These are phyloP conservation scores for Xestobium rufovillosum DNA, from an alignment of 2,888 invertebrate genomes.

Conservation along the genomic window DNA sequence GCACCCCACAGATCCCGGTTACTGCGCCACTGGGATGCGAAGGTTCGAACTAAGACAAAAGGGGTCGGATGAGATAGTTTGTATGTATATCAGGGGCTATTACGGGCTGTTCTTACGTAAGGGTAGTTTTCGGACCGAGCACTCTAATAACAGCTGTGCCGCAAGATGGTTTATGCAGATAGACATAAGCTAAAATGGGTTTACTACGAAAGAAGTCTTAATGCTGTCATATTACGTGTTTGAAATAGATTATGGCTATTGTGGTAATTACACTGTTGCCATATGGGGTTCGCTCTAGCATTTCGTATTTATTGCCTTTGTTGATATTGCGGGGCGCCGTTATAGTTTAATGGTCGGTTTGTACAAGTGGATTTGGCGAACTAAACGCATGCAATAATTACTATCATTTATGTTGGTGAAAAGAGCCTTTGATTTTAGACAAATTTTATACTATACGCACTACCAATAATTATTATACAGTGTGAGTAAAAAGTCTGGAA, in stretches of 20 bases:
- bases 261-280: slow-evolving; percentile 42
- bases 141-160: slow-evolving; percentile 38
- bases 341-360: slow-evolving; percentile 33
- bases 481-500: too few relatives aligned
- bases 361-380: too few relatives aligned
- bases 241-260: slow-evolving; percentile 44
- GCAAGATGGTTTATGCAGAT: slow-evolving; percentile 43
- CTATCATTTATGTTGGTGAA: too few relatives aligned
- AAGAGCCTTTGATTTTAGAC: too few relatives aligned
- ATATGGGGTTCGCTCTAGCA: slow-evolving; percentile 34
- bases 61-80: slow-evolving; percentile 42
- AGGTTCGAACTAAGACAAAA: slow-evolving; percentile 35
- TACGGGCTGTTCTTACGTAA: slow-evolving; percentile 23
- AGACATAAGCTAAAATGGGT: slow-evolving; percentile 36
- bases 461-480: too few relatives aligned
- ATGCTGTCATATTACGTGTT: slow-evolving; percentile 45
- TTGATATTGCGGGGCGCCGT: slow-evolving; percentile 36
- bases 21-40: too few relatives aligned
- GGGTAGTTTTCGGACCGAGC: slow-evolving; percentile 32
- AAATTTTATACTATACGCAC: too few relatives aligned
- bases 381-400: too few relatives aligned
- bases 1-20: too few relatives aligned
- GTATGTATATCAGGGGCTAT: slow-evolving; percentile 35
- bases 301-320: slow-evolving; percentile 29
- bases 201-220: slow-evolving; percentile 42